Conservation (phyloP, 2,797 vertebrate genomes). For the Vultur gryphus region DNA sequence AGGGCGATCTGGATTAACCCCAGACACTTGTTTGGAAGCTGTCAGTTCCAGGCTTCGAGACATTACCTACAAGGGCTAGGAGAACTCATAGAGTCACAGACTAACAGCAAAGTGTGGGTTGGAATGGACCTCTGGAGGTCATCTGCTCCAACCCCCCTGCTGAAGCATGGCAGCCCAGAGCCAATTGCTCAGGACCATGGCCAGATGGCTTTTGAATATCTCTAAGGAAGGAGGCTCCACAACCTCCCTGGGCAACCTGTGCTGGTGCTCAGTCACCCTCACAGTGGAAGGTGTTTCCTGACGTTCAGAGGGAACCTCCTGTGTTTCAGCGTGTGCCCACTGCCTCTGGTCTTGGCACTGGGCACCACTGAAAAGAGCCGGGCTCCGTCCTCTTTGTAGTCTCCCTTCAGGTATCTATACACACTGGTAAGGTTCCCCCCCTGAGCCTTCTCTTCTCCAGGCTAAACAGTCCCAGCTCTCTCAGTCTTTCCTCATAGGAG, state of each 20-base stretch:
- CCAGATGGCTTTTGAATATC: not conserved
- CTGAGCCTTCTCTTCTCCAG: not conserved
- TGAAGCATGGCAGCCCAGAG: not conserved
- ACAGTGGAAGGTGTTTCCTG: not conserved
- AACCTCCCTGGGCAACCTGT: not conserved
- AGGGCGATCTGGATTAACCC: not conserved
- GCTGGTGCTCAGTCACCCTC: not conserved
- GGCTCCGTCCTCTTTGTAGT: not conserved
- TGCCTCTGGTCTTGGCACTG: not conserved
- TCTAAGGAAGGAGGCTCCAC: not conserved
- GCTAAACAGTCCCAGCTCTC: not conserved
- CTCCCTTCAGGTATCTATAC: not conserved
- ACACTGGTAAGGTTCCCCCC: not conserved
- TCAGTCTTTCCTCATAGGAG: not conserved
- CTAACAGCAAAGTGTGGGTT: not conserved
- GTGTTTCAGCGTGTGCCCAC: not conserved
- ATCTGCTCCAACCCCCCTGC: not conserved
- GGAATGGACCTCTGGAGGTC: not conserved
- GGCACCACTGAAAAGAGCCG: not conserved
- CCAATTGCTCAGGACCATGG: accelerated
- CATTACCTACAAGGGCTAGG: not conserved
- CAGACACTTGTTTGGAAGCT: not conserved
- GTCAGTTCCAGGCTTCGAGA: not conserved
- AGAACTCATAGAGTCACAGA: not conserved
- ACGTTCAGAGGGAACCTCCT: not conserved